Percentiles rank a stretch among this genome's conserved stretches.
These are phyloP conservation scores for Julus scandinavius DNA, from an alignment of 2,888 invertebrate species.

Conservation along the genomic window DNA sequence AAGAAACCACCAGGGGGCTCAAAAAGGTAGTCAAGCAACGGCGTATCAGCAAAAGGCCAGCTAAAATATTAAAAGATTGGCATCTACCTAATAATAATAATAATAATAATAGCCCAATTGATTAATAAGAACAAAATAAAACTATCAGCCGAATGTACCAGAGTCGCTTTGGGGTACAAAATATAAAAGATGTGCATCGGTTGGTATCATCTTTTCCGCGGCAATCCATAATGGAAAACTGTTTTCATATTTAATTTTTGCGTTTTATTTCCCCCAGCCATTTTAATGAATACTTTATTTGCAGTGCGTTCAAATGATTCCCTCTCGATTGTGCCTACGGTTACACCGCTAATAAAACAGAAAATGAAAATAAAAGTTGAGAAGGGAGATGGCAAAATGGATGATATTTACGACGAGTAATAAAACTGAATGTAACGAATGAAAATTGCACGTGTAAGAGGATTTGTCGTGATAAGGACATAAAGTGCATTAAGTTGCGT, in stretches of 20 bases:
- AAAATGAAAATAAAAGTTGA: slow-evolving; percentile 25
- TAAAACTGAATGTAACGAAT: neutral
- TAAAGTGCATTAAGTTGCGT: neutral
- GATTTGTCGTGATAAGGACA: slow-evolving; percentile 1
- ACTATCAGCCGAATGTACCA: neutral
- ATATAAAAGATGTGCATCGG: neutral
- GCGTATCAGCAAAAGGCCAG: neutral
- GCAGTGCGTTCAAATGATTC: neutral
- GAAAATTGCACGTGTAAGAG: neutral
- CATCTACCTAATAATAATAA: neutral
- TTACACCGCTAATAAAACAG: neutral
- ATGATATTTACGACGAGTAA: neutral
- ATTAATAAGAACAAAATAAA: neutral
- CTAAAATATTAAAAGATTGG: neutral
- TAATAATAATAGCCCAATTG: neutral
- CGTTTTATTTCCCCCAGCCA: neutral
- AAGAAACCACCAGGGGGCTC: neutral
- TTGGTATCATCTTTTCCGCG: neutral
- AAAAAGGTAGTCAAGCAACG: neutral
- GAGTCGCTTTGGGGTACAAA: neutral
- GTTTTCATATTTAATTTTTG: neutral
- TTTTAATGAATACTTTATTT: slow-evolving; percentile 26
- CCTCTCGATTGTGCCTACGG: neutral
- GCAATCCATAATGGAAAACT: neutral
- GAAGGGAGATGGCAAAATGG: neutral